Evolutionary conservation across 2,888 invertebrate genomes (phyloP).

Genomic region (Pediacus dermestoides): DNA sequence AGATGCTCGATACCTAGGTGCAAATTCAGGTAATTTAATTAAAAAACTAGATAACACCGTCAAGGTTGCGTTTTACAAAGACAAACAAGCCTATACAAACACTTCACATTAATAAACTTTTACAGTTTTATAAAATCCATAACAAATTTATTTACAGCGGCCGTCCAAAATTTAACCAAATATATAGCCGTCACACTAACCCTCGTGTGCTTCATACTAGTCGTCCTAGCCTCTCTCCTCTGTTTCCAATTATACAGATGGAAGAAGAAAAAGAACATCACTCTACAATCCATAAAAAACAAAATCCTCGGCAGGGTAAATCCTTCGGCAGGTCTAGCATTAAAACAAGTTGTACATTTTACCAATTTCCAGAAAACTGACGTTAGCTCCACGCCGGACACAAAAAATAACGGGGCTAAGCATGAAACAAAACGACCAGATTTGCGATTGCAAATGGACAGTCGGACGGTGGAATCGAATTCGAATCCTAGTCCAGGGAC

Average conservation of each 20-base stretch:
- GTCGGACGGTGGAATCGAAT: slow-evolving; percentile 26
- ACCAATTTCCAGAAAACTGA: slow-evolving; percentile 24
- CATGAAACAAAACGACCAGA: slow-evolving; percentile 25
- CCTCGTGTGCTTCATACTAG: slow-evolving; percentile 38
- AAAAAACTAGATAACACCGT: too few relatives aligned
- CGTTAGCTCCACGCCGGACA: slow-evolving; percentile 19
- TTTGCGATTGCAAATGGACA: slow-evolving; percentile 34
- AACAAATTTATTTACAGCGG: too few relatives aligned
- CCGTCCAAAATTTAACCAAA: slow-evolving; percentile 34
- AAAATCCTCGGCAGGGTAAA: slow-evolving; percentile 39
- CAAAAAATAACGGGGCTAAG: slow-evolving; percentile 11
- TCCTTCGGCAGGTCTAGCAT: not conserved
- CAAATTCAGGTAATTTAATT: too few relatives aligned
- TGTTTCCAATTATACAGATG: slow-evolving; percentile 41
- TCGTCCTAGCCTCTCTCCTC: slow-evolving; percentile 32
- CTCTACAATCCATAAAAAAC: slow-evolving; percentile 35
- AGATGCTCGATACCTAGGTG: too few relatives aligned
- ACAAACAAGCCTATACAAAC: too few relatives aligned
- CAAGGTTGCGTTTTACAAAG: too few relatives aligned
- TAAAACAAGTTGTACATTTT: not conserved
- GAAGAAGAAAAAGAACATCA: slow-evolving; percentile 44
- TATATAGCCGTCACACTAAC: slow-evolving; percentile 39
- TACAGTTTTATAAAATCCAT: too few relatives aligned
- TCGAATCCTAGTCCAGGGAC: slow-evolving; percentile 52
- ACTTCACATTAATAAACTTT: too few relatives aligned